A percentile compares a stretch with the other conserved stretches of the same genome.
These are phyloP conservation scores for Syrmaticus mikado DNA, from an alignment of 2,113 vertebrate genomes.

Conservation along the genomic window DNA sequence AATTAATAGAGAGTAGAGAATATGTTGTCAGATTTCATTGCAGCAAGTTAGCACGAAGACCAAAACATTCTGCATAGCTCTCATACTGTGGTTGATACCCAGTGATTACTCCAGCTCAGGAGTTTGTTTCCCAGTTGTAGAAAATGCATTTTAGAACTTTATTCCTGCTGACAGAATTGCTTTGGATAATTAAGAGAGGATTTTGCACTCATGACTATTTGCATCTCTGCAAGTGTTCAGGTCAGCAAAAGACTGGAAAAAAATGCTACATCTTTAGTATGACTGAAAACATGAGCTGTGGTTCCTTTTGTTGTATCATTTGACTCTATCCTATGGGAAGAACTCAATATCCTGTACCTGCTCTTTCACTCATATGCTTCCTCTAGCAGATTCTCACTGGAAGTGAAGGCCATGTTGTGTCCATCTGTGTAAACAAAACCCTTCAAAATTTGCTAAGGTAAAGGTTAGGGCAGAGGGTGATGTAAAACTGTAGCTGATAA, in stretches of 20 bases:
- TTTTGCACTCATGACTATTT: neutral
- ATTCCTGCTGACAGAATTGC: neutral
- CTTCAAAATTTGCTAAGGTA: neutral
- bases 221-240: neutral
- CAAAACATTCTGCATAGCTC: neutral
- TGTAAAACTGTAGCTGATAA: neutral
- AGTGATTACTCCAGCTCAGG: neutral
- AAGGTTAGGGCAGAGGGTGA: neutral
- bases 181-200: neutral
- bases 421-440: conserved; percentile 7
- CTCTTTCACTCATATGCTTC: neutral
- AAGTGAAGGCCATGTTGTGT: rapidly evolving
- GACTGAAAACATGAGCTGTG: neutral
- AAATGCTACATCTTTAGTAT: neutral
- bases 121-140: neutral
- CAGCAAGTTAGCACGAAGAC: neutral
- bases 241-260: neutral
- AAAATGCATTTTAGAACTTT: neutral
- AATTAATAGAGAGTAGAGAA: neutral
- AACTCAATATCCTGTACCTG: neutral
- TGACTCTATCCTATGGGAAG: conserved; percentile 17
- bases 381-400: neutral
- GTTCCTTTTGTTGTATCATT: neutral
- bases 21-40: neutral
- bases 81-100: neutral